These are phyloP conservation scores for Liasis olivaceus DNA, from an alignment of 2,797 vertebrate species.

Conservation along the genomic window DNA sequence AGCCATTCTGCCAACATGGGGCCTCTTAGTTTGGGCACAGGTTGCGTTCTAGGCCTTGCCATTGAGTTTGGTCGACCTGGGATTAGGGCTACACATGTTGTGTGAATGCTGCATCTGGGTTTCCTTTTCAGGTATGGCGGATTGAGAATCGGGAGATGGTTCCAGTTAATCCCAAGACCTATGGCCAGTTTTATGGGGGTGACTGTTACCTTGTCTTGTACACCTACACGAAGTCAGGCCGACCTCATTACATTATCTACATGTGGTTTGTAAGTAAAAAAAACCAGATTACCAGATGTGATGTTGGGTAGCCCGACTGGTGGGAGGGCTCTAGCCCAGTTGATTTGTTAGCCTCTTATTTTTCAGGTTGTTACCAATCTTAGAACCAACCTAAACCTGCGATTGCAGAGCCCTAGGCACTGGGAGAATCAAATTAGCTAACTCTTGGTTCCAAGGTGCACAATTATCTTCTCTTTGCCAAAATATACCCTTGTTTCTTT, in stretches of 20 bases:
- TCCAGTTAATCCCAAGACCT: slow-evolving; percentile 78
- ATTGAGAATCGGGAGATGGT: slow-evolving; percentile 84
- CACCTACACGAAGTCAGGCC: slow-evolving; percentile 78
- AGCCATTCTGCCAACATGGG: no score
- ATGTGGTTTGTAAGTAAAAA: slow-evolving; percentile 87
- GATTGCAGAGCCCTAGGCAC: not conserved
- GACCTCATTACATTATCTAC: slow-evolving; percentile 85
- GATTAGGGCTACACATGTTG: no score
- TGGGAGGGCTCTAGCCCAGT: no score
- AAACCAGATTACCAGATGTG: not conserved
- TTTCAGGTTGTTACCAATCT: not conserved
- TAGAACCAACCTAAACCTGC: not conserved
- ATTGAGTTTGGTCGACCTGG: no score
- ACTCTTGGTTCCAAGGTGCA: no score
- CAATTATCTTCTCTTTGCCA: not conserved
- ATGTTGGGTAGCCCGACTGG: not conserved
- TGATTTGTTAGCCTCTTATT: not conserved
- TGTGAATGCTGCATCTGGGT: not conserved
- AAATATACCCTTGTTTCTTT: not conserved
- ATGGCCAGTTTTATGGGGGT: slow-evolving; percentile 90
- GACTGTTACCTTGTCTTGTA: slow-evolving; percentile 92
- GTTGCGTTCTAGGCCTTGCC: no score
- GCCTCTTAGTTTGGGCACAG: no score
- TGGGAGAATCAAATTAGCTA: not conserved
- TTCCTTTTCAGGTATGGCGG: slow-evolving; percentile 82